Percentiles rank a stretch among this genome's conserved stretches.
phyloP scores from a whole-genome alignment of 1,140 invertebrate genomes.

The Drosophila aff. region DNA sequence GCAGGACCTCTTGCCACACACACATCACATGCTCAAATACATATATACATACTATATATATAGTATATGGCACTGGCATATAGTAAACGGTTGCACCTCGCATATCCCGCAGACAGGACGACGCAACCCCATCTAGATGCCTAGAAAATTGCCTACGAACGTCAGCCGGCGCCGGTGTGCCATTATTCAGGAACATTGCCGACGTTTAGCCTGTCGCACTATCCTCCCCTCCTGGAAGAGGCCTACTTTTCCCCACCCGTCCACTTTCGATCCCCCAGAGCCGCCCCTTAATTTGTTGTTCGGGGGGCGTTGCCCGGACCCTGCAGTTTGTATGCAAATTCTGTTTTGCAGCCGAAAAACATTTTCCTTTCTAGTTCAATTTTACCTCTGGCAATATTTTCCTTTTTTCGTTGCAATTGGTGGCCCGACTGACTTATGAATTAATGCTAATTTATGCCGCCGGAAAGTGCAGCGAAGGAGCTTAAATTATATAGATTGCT shows the following conservation, averaged over 20 bases:
- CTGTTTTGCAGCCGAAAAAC: constrained; percentile 51
- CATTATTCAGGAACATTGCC: constrained; percentile 60
- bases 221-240: constrained; percentile 9
- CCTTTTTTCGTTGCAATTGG: constrained; percentile 30
- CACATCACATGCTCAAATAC: not conserved
- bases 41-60: not conserved
- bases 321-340: constrained; percentile 75
- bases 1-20: constrained; percentile 44
- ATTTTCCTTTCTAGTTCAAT: constrained; percentile 37
- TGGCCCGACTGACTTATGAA: constrained; percentile 59
- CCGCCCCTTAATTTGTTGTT: constrained; percentile 43
- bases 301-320: constrained; percentile 49
- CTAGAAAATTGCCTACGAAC: constrained; percentile 57
- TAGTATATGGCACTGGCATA: not conserved
- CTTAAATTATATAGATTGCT: constrained; percentile 56
- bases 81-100: constrained; percentile 20
- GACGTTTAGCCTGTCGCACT: constrained; percentile 55
- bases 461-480: constrained; percentile 60
- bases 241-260: constrained; percentile 11
- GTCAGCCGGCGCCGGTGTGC: constrained; percentile 57
- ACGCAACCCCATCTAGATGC: constrained; percentile 48
- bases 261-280: not conserved
- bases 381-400: constrained; percentile 21
- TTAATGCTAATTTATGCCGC: constrained; percentile 75
- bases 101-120: constrained; percentile 14